These are phyloP conservation scores for Prosapia bicincta DNA, from an alignment of 2,888 invertebrate genomes.

Conservation along the genomic window DNA sequence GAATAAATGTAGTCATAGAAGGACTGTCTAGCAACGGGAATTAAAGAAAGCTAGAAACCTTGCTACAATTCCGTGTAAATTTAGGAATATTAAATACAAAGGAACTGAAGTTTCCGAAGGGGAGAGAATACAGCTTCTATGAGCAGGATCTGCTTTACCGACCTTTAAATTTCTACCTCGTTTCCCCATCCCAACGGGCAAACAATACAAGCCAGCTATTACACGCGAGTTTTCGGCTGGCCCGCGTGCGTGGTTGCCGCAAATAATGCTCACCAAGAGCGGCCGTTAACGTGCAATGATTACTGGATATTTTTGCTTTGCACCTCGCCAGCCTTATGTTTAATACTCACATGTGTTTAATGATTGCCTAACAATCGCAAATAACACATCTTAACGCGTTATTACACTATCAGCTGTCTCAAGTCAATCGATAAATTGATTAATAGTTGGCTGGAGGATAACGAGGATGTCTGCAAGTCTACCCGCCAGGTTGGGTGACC, in stretches of 20 bases:
- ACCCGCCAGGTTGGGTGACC: not conserved
- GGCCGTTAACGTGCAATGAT: not conserved
- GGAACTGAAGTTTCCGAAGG: too few species aligned
- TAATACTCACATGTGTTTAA: not conserved
- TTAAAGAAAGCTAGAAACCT: too few species aligned
- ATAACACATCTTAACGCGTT: not conserved
- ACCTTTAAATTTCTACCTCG: too few species aligned
- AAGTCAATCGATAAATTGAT: not conserved
- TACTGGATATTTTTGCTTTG: not conserved
- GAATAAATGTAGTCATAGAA: too few species aligned
- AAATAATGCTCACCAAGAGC: not conserved
- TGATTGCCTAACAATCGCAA: not conserved
- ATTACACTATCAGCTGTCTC: not conserved
- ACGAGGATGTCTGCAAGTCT: not conserved
- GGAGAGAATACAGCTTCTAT: too few species aligned
- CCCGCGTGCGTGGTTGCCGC: not conserved
- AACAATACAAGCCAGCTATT: too few species aligned
- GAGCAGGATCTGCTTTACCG: too few species aligned
- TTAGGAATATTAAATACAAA: too few species aligned
- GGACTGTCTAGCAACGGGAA: too few species aligned
- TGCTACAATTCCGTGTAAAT: too few species aligned
- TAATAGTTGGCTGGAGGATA: not conserved
- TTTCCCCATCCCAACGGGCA: too few species aligned
- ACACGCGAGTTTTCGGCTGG: not conserved
- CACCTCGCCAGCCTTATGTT: not conserved